Conservation (phyloP, 2,888 invertebrate species). For the Gymnoscelis rufifasciata region DNA sequence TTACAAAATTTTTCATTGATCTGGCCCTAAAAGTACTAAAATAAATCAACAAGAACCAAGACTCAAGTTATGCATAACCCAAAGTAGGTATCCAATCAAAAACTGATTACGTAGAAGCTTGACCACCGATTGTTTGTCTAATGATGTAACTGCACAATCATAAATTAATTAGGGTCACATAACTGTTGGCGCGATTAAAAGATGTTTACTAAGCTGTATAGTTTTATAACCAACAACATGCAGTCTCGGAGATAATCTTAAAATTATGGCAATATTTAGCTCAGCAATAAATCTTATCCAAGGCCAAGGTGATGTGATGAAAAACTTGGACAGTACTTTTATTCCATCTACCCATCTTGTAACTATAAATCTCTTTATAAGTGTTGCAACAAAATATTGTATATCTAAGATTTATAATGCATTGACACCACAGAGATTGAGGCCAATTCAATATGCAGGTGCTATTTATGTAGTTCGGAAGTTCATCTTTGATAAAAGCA, state of each 20-base stretch:
- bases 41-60: no score
- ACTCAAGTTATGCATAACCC: no score
- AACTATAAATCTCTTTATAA: no score
- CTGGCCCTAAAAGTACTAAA: no score
- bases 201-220: slow-evolving; percentile 7
- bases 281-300: slow-evolving; percentile 6
- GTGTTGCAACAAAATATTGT: no score
- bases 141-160: slow-evolving; percentile 17
- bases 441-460: no score
- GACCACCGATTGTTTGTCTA: slow-evolving; percentile 6
- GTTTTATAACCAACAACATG: slow-evolving; percentile 4
- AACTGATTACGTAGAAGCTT: no score
- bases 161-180: slow-evolving; percentile 12
- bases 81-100: not conserved
- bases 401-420: no score
- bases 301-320: slow-evolving; percentile 2
- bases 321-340: not conserved
- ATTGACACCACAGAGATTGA: no score
- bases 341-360: not conserved
- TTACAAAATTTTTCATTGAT: no score
- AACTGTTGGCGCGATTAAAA: slow-evolving; percentile 5
- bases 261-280: slow-evolving; percentile 6
- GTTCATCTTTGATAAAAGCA: no score
- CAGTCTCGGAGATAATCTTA: slow-evolving; percentile 12
- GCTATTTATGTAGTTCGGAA: no score